phyloP scores from a whole-genome alignment of 2,797 vertebrate genomes.

The Phyllotis vaccarum region DNA sequence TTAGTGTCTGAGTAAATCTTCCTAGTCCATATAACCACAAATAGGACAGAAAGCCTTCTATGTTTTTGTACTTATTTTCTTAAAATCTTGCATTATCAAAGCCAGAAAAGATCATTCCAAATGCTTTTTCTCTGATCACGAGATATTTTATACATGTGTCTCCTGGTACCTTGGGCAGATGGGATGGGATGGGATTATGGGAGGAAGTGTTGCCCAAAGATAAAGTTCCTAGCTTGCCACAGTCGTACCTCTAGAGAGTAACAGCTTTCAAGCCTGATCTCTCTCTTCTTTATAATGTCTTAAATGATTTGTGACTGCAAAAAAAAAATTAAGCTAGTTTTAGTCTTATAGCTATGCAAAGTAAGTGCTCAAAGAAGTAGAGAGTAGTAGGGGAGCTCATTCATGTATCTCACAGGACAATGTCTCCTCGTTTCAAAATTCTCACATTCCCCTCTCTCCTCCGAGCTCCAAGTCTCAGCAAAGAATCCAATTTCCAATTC shows the following conservation, averaged over 20 bases:
- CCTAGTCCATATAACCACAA: background rate
- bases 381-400: background rate
- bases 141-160: background rate
- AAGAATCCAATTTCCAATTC: background rate
- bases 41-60: background rate
- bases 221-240: background rate
- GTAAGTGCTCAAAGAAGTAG: background rate
- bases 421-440: background rate
- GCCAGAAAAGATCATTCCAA: background rate
- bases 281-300: background rate
- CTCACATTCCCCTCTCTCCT: background rate
- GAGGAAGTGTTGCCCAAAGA: background rate
- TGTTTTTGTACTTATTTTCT: too few relatives aligned
- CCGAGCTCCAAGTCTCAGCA: background rate
- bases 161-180: background rate
- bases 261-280: background rate
- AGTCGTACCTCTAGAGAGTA: background rate
- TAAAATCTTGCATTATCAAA: background rate
- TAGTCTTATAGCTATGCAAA: slow-evolving; percentile 46
- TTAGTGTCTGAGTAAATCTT: background rate
- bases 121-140: background rate
- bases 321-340: background rate
- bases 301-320: background rate
- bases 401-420: background rate
- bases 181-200: background rate